Evolutionary conservation across 2,113 vertebrate genomes (phyloP), one percentile per base, ranked within the genome.

Genomic region (Dasyurus viverrinus): DNA sequence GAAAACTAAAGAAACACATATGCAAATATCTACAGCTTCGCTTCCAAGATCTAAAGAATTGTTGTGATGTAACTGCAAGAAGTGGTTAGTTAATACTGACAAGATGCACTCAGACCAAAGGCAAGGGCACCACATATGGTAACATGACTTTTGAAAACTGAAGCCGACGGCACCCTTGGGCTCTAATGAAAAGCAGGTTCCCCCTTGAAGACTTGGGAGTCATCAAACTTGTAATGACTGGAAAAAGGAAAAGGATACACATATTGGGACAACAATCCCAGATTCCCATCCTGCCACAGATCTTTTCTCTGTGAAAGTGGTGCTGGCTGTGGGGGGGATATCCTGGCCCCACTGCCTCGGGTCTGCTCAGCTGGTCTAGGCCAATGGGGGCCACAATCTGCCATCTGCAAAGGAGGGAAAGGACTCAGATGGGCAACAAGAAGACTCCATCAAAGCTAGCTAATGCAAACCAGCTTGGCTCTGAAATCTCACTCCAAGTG

Each of bases 1-100:
- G 97, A 98, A 98, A 98, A 98, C 89, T n/a, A 92, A 95, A 98
- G 96, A 98, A 96, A 68, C 97, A 92, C 98, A 97, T 96, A 97
- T 95, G 97, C 98, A 98, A 98, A 98, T 98, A 93, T 92, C 95
- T 97, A 23, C 97, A 92, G 98, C 92, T 90, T 89, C 0, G 95
- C 97, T 97, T 96, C 96, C 97, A 90, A 93, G 98, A 98, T 93
- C 98, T 95, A 1, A 98, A 91, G 98, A 90, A 98, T 97, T 97
- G 98, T 97, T 97, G 93, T 48, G 97, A 97, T 95, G 48, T 22
- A 96, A 95, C 97, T 95, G 26, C 97, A 94, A 97, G 97, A 95
- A 97, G 97, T 54, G 96, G 97, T 96, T 89, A 96, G 96, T 93
- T 96, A 92, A 95, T 53, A 96, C 96, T 48, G 97, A 42, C 96